Percentiles rank a stretch among this genome's conserved stretches.
Conservation (phyloP, 2,888 invertebrate genomes). For the Xylota sylvarum region DNA sequence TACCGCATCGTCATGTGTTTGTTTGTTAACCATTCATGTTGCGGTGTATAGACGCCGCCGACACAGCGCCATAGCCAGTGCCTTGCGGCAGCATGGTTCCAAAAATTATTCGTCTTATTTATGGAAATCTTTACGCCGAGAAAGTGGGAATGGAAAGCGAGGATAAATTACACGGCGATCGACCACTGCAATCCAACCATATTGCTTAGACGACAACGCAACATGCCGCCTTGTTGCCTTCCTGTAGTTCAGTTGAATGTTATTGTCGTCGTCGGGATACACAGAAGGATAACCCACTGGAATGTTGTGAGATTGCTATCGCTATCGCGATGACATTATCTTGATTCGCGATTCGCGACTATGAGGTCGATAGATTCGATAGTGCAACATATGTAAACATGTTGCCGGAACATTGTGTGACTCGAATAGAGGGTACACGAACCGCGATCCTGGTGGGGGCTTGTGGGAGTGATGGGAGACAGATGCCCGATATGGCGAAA, state of each 20-base stretch:
- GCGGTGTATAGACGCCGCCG: conserved; percentile 40
- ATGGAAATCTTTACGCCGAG: conserved; percentile 74
- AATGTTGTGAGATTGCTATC: conserved; percentile 69
- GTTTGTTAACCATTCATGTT: conserved; percentile 70
- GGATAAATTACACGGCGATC: conserved; percentile 64
- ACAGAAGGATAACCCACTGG: conserved; percentile 18
- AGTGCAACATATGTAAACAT: conserved; percentile 73
- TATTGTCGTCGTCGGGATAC: conserved; percentile 23
- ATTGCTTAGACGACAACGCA: conserved; percentile 67
- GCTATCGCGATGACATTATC: conserved; percentile 72
- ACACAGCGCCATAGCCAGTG: background rate
- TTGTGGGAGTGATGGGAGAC: conserved; percentile 54
- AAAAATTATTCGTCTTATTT: conserved; percentile 72
- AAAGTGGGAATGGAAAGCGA: conserved; percentile 73
- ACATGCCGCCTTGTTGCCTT: conserved; percentile 61
- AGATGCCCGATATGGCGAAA: conserved; percentile 32
- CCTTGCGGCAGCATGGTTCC: conserved; percentile 18
- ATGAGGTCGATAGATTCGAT: conserved; percentile 70
- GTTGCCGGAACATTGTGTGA: conserved; percentile 72
- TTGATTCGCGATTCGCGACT: conserved; percentile 52
- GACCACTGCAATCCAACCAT: conserved; percentile 29
- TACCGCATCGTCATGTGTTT: conserved; percentile 69
- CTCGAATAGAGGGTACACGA: conserved; percentile 12
- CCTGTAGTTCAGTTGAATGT: conserved; percentile 42
- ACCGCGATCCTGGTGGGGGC: background rate